Percentiles rank a stretch among this genome's conserved stretches.
phyloP scores from a whole-genome alignment of 2,113 vertebrate species.

The Onychostruthus taczanowskii region DNA sequence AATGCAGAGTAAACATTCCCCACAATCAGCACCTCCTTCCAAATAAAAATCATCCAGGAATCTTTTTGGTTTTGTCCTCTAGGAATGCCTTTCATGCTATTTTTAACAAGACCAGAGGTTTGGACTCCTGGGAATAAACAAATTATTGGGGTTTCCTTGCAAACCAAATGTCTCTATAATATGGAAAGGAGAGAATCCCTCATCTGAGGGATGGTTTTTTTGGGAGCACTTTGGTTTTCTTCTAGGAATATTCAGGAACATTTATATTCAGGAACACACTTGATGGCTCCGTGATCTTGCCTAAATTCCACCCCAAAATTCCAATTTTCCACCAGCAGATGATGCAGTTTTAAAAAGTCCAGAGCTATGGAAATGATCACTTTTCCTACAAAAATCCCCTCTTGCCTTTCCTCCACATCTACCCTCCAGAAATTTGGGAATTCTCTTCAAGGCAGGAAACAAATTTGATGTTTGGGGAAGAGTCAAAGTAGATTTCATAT shows the following conservation, averaged over 20 bases:
- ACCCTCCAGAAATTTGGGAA: background rate
- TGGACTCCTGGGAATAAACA: background rate
- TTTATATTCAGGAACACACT: background rate
- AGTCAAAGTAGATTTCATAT: background rate
- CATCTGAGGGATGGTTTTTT: background rate
- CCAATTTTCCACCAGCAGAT: background rate
- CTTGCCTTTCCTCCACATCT: background rate
- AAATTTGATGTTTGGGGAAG: background rate
- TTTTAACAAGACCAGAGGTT: conserved; percentile 38
- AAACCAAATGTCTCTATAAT: background rate
- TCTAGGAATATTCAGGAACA: background rate
- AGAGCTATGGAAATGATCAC: background rate
- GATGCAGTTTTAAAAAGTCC: background rate
- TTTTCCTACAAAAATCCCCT: background rate
- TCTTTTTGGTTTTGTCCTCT: background rate
- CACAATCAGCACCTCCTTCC: background rate
- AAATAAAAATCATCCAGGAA: background rate
- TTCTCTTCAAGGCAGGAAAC: background rate
- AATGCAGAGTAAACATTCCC: background rate
- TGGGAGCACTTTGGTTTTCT: background rate
- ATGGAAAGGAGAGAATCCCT: background rate
- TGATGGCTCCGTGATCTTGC: background rate
- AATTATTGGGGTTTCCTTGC: background rate
- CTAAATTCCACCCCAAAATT: background rate
- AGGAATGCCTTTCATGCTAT: conserved; percentile 4